phyloP scores from a whole-genome alignment of 2,113 vertebrate genomes.

The Leptodactylus fuscus region DNA sequence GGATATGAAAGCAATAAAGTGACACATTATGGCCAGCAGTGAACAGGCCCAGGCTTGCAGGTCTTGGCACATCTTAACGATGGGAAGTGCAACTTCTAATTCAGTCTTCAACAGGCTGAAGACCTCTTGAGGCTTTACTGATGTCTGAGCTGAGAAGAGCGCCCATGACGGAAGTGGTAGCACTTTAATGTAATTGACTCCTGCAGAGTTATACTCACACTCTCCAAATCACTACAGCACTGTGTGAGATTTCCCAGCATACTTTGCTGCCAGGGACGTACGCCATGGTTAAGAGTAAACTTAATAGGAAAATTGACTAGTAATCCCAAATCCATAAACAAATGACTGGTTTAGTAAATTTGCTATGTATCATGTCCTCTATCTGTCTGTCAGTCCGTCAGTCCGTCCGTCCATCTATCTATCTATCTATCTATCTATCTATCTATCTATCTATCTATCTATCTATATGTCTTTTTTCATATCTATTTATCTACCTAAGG shows the following conservation, averaged over 20 bases:
- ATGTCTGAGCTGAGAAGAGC: background rate
- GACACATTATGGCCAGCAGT: slow-evolving; percentile 53
- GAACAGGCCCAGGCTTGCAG: slow-evolving; percentile 77
- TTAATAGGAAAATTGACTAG: background rate
- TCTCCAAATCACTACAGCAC: rapidly evolving
- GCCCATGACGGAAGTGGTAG: slow-evolving; percentile 3
- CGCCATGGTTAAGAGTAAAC: background rate
- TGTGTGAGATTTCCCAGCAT: background rate
- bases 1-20: slow-evolving; percentile 59
- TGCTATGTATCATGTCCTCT: too few relatives aligned
- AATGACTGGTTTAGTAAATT: background rate
- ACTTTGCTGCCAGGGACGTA: background rate
- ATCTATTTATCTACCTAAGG: too few relatives aligned
- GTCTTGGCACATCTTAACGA: slow-evolving; percentile 62
- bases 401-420: too few relatives aligned
- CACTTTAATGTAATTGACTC: background rate
- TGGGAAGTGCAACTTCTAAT: slow-evolving; percentile 48
- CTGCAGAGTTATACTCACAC: background rate
- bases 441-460: background rate
- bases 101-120: slow-evolving; percentile 22
- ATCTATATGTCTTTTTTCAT: too few relatives aligned
- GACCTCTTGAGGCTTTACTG: slow-evolving; percentile 57
- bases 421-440: background rate
- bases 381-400: too few relatives aligned
- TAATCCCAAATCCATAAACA: background rate